Conservation (phyloP, 2,797 vertebrate genomes). For the Sebastes jordani region DNA sequence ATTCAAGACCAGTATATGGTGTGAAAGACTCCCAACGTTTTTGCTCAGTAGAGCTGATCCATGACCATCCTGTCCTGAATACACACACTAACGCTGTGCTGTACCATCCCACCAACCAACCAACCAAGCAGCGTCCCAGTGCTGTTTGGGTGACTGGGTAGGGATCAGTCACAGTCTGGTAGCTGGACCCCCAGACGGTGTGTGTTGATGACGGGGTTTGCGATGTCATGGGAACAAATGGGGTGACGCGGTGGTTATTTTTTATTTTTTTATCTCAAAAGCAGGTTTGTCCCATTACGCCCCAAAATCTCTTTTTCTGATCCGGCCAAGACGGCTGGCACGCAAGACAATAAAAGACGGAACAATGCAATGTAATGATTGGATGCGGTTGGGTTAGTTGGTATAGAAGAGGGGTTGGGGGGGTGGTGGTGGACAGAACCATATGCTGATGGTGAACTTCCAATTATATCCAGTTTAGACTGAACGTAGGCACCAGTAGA, state of each 20-base stretch:
- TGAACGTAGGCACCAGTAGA: not conserved
- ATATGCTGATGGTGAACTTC: conserved; percentile 8
- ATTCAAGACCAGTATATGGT: conserved; percentile 52
- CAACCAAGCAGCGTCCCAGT: conserved; percentile 23
- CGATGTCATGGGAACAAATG: conserved; percentile 41
- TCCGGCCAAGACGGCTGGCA: conserved; percentile 29
- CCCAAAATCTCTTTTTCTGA: conserved; percentile 18
- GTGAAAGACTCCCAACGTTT: conserved; percentile 41
- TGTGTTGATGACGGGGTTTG: conserved; percentile 32
- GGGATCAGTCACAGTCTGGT: conserved; percentile 74
- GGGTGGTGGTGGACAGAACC: not conserved
- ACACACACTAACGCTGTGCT: not conserved
- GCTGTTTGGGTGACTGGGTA: conserved; percentile 64
- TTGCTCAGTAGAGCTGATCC: conserved; percentile 55
- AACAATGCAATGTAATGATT: conserved; percentile 62
- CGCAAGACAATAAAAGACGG: conserved; percentile 40
- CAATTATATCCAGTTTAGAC: conserved; percentile 22
- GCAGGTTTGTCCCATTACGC: conserved; percentile 41
- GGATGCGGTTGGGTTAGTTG: conserved; percentile 63
- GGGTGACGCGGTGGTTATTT: conserved; percentile 17
- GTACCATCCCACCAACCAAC: conserved; percentile 36
- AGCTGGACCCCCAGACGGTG: conserved; percentile 50
- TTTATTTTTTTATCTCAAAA: conserved; percentile 18
- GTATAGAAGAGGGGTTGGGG: conserved; percentile 23
- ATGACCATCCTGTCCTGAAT: conserved; percentile 44